Conservation (phyloP, 2,888 invertebrate genomes). For the Atherix ibis region DNA sequence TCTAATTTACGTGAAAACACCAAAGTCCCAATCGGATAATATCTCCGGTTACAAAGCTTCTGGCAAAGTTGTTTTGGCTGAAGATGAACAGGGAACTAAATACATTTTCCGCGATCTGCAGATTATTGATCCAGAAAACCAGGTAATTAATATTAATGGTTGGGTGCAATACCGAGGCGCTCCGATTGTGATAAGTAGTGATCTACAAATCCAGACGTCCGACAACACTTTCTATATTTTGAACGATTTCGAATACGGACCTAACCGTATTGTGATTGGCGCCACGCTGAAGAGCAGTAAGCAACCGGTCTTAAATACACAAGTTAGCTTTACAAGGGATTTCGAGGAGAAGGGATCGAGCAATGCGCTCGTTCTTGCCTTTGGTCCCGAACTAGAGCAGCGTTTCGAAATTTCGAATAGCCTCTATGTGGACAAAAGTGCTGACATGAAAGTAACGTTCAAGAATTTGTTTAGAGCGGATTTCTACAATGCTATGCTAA, state of each 20-base stretch:
- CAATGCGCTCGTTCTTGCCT: background rate
- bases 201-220: too few relatives aligned
- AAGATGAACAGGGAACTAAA: conserved; percentile 13
- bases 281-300: too few relatives aligned
- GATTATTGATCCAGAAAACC: conserved; percentile 15
- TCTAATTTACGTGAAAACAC: conserved; percentile 29
- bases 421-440: too few relatives aligned
- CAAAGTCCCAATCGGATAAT: conserved; percentile 6
- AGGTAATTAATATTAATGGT: conserved; percentile 20
- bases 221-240: too few relatives aligned
- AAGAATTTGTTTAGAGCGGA: background rate
- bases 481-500: background rate
- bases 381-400: conserved; percentile 1
- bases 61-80: conserved; percentile 22
- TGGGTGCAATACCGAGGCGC: too few relatives aligned
- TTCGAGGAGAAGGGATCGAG: too few relatives aligned
- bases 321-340: too few relatives aligned
- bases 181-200: too few relatives aligned
- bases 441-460: too few relatives aligned
- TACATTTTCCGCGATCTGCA: conserved; percentile 24
- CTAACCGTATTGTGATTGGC: too few relatives aligned
- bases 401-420: conserved; percentile 2
- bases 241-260: too few relatives aligned
- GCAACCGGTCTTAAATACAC: too few relatives aligned
- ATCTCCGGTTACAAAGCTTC: conserved; percentile 24